Conservation (phyloP, 2,888 invertebrate genomes). For the Mythimna pallens region DNA sequence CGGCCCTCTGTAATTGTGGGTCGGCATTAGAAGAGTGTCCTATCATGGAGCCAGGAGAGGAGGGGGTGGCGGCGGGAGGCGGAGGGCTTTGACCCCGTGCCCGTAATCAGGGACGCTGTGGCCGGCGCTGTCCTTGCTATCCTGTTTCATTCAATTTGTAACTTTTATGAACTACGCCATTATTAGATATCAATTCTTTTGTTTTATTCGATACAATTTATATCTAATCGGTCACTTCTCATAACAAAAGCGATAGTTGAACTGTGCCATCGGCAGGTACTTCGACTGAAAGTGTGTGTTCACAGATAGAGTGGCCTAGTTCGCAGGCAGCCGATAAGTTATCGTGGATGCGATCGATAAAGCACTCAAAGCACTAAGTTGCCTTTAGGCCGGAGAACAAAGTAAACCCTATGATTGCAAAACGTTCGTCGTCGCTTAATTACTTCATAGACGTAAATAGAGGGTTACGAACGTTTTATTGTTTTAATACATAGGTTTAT, state of each 20-base stretch:
- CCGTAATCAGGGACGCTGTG: slow-evolving; percentile 76
- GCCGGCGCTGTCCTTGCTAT: slow-evolving; percentile 61
- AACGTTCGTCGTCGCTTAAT: slow-evolving; percentile 53
- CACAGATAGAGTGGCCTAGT: slow-evolving; percentile 83
- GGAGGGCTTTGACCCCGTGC: slow-evolving; percentile 80
- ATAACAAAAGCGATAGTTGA: slow-evolving; percentile 74
- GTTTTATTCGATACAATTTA: slow-evolving; percentile 53
- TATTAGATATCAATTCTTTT: slow-evolving; percentile 52
- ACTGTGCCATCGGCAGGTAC: slow-evolving; percentile 73
- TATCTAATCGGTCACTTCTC: slow-evolving; percentile 64
- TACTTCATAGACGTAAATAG: slow-evolving; percentile 63
- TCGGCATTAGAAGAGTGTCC: slow-evolving; percentile 64
- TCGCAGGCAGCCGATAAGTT: slow-evolving; percentile 82
- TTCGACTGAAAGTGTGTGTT: slow-evolving; percentile 70
- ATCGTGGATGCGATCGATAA: slow-evolving; percentile 84
- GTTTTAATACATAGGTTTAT: slow-evolving; percentile 68
- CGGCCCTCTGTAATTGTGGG: slow-evolving; percentile 62
- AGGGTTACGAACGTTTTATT: slow-evolving; percentile 62
- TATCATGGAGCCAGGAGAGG: slow-evolving; percentile 62
- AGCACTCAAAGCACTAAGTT: slow-evolving; percentile 74
- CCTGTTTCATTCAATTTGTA: slow-evolving; percentile 43
- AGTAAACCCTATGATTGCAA: slow-evolving; percentile 58
- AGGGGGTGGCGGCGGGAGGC: slow-evolving; percentile 61
- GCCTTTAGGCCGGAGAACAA: slow-evolving; percentile 54
- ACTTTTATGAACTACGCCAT: slow-evolving; percentile 44